Base-by-base conservation (phyloP, 2,888 invertebrate genomes). In the Drosophila cyrtoloma region DNA sequence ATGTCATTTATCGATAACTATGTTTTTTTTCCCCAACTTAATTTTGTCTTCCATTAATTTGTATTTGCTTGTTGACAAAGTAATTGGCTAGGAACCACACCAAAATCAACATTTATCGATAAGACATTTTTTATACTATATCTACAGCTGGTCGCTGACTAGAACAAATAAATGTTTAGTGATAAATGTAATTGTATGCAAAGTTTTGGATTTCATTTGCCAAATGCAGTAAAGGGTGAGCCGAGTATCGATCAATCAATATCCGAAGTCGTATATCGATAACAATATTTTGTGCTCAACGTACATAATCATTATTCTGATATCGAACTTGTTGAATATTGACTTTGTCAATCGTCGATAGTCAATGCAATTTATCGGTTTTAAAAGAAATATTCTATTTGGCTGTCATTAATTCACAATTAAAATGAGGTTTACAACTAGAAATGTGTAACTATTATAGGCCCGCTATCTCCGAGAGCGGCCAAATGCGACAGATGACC, bases 401-500 rank as follows among this genome's bases (percentile, higher is more conserved):
- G 14, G 33, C 22, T 67, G 42, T 52, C 58, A 35, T 44, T 65
- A 62, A 76, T 76, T 60, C 59, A 76, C 42, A 72, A 50, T 71
- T 52, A 71, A 68, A 71, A 53, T 16, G 26, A 10, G 30, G 19
- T 32, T 33, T 60, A 63, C 39, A 57, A 63, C 64, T 65, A 77
- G 5, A 67, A 66, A 65, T 77, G 69, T 67, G n/a, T 19, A 16
- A 16, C 6, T 19, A 5, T 62, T 77, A 84, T 1, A 85, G 71
- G 14, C 76, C 71, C 5, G 73, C 75, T 19, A 75, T 53, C 7
- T 81, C 75, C 2, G 77, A 75, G 6, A 95, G 92, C 0, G 97
- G 97, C 97, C 97, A 97, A 65, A 98, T 94, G 93, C 96, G 95
- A 89, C 95, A 96, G n/a, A 98, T 89, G 19, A 97, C 98, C 91